Percentiles rank a stretch among this genome's conserved stretches.
Evolutionary conservation across 1,140 invertebrate genomes (phyloP).

Genomic region (Geopemphigus sp.): DNA sequence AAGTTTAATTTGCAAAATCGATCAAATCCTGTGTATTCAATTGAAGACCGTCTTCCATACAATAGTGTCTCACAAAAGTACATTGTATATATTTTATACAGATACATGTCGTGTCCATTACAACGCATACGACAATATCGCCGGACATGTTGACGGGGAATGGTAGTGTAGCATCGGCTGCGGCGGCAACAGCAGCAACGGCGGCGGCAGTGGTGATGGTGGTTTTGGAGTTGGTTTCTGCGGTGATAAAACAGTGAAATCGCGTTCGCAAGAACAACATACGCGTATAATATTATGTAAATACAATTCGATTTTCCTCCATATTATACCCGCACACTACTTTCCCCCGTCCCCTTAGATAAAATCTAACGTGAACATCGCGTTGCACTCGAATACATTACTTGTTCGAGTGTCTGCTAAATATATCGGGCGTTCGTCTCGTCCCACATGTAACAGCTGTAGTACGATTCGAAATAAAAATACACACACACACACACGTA

Average conservation of each 20-base stretch:
- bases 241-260: not conserved
- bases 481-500: not conserved
- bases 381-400: conserved; percentile 23
- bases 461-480: not conserved
- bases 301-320: conserved; percentile 20
- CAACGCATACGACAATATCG: too few relatives aligned
- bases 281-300: conserved; percentile 31
- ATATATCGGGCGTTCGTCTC: not conserved
- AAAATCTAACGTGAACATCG: conserved; percentile 10
- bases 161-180: too few relatives aligned
- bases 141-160: too few relatives aligned
- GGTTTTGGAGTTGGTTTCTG: too few relatives aligned
- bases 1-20: too few relatives aligned
- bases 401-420: conserved; percentile 25
- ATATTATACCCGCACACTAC: not conserved
- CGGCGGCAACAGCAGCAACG: too few relatives aligned
- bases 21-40: too few relatives aligned
- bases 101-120: too few relatives aligned
- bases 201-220: too few relatives aligned
- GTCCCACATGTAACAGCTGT: conserved; percentile 10
- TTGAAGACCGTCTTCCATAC: too few relatives aligned
- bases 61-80: too few relatives aligned
- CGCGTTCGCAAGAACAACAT: conserved; percentile 17
- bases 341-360: not conserved
- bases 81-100: too few relatives aligned